Evolutionary conservation across 2,888 invertebrate species (phyloP), one percentile per base, ranked within the genome.

Genomic region (Drosophila prostipennis): DNA sequence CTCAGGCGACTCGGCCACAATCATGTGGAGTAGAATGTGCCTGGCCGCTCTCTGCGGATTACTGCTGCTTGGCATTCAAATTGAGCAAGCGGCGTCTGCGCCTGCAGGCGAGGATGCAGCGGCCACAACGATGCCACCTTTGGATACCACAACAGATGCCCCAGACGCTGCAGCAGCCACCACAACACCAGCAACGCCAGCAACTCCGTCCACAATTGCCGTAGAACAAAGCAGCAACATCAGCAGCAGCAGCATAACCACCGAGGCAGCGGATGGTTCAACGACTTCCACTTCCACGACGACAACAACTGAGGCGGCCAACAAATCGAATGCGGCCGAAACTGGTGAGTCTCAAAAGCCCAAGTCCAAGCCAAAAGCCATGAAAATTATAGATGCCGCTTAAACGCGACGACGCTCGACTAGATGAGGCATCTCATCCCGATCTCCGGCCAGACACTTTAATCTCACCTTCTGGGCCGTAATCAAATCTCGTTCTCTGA

Each of bases 21-120:
- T 76, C 43, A 51, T 72, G 57, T 78, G 84, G 73, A 83, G 81
- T 29, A 69, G 74, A 75, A 60, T 88, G 64, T 80, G 83, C 54
- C 54, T 80, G 61, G 77, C 81, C 58, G 79, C 78, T 71, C 76
- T 91, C 75, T 90, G 85, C 79, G 90, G 82, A 81, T 79, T 90
- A 82, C 76, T 91, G 80, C 76, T 91, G 79, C 74, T 86, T 84
- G 87, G 82, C 82, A 87, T 87, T 89, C 82, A 88, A 88, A 83
- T 86, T 72, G 86, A 84, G 75, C 84, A 80, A 58, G 86, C 87
- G 69, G 83, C 81, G 75, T 84, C 89, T 76, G 87, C 84, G 80
- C 87, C 84, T 74, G 87, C 83, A 77, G 89, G 85, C 75, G 80
- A 78, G 70, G 79, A 81, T 78, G 83, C 74, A 52, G 77, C 74